Percentiles rank a stretch among this genome's conserved stretches.
phyloP scores from a whole-genome alignment of 2,888 invertebrate genomes.

The Lycia hirtaria region DNA sequence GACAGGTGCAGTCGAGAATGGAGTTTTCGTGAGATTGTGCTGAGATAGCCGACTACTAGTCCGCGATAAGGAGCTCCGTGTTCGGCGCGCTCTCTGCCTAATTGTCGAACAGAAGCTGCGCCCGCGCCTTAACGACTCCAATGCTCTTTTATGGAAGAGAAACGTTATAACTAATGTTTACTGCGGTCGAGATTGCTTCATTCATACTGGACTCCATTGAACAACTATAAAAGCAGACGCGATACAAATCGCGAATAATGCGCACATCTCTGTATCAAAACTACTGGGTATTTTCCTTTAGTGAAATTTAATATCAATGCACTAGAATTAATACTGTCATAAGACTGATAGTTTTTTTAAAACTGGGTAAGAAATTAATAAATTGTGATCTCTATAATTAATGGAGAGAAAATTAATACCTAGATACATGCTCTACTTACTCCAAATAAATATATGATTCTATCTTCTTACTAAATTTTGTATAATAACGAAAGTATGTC shows the following conservation, averaged over 20 bases:
- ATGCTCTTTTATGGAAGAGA: slow-evolving; percentile 75
- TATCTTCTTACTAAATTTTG: too few relatives aligned
- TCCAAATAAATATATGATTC: too few relatives aligned
- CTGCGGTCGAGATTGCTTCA: slow-evolving; percentile 75
- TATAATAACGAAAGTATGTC: too few relatives aligned
- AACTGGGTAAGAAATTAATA: too few relatives aligned
- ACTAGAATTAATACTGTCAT: slow-evolving; percentile 42
- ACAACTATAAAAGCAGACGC: slow-evolving; percentile 55
- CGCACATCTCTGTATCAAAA: slow-evolving; percentile 63
- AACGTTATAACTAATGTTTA: slow-evolving; percentile 75
- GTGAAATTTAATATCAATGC: slow-evolving; percentile 65
- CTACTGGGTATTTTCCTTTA: slow-evolving; percentile 53
- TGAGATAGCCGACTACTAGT: slow-evolving; percentile 73
- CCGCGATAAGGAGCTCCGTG: slow-evolving; percentile 67
- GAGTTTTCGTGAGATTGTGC: slow-evolving; percentile 82
- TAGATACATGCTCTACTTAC: too few relatives aligned
- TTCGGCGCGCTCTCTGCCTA: slow-evolving; percentile 62
- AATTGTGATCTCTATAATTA: too few relatives aligned
- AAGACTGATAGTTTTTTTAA: neutral
- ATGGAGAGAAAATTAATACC: too few relatives aligned
- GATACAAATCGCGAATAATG: slow-evolving; percentile 68
- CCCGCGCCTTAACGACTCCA: slow-evolving; percentile 59
- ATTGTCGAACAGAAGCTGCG: slow-evolving; percentile 80
- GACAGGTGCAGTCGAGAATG: slow-evolving; percentile 81
- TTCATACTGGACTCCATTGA: slow-evolving; percentile 78